Percentiles rank a stretch among this genome's conserved stretches.
Evolutionary conservation across 2,113 vertebrate species (phyloP).

Genomic region (Neogale vison): DNA sequence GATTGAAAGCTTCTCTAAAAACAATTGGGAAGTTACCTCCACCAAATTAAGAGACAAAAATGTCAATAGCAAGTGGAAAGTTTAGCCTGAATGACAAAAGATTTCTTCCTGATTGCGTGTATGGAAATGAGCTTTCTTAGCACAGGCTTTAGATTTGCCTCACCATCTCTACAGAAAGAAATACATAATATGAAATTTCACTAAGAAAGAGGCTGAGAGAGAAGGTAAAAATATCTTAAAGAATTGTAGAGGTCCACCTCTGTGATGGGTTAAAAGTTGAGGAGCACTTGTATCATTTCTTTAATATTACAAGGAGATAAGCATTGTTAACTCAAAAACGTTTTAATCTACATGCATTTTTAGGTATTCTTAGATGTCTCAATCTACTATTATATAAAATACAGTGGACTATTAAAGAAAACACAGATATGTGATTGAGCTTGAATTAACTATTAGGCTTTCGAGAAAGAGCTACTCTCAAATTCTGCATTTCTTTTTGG

Average conservation of each 20-base stretch:
- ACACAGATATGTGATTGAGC: neutral
- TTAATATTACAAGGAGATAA: neutral
- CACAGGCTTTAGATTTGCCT: neutral
- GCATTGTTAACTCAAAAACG: neutral
- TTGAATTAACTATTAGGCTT: neutral
- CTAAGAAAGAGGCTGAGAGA: neutral
- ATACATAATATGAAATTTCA: neutral
- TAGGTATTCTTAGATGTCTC: neutral
- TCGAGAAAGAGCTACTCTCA: neutral
- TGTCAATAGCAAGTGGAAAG: conserved; percentile 28
- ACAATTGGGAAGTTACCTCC: conserved; percentile 62
- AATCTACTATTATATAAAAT: neutral
- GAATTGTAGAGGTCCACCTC: neutral
- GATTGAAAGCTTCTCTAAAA: conserved; percentile 53
- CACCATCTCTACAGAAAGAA: neutral
- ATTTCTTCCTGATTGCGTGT: neutral
- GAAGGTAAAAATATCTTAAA: neutral
- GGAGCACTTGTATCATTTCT: neutral
- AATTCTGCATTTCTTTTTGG: neutral
- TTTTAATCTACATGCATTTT: neutral
- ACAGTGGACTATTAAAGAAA: neutral
- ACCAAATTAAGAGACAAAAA: conserved; percentile 67
- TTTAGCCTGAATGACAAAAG: conserved; percentile 57
- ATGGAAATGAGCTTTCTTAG: neutral
- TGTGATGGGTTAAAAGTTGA: neutral